Conservation (phyloP, 2,113 vertebrate species). For the Ophthalmolycus amberensis region DNA sequence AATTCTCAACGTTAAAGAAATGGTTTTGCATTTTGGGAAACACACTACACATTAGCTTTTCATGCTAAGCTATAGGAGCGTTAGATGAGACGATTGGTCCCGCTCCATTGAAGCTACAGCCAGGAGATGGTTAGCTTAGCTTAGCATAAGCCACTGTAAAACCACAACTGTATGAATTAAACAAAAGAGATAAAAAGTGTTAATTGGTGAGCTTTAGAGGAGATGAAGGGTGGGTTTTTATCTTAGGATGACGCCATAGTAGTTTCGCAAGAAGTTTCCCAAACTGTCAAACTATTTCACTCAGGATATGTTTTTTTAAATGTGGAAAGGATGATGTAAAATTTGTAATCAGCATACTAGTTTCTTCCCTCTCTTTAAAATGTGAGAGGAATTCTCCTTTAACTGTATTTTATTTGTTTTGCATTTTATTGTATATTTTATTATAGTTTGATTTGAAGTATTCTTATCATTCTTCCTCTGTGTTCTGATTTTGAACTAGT, state of each 20-base stretch:
- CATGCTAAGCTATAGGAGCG: neutral
- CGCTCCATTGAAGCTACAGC: neutral
- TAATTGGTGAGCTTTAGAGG: neutral
- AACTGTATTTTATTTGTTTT: neutral
- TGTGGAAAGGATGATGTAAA: neutral
- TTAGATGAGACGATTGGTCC: neutral
- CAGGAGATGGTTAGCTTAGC: neutral
- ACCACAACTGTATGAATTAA: neutral
- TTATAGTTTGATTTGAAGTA: neutral
- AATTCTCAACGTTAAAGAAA: neutral
- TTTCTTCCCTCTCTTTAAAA: too few species aligned
- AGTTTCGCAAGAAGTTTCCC: neutral
- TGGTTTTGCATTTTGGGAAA: neutral
- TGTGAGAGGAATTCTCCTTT: neutral
- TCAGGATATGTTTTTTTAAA: neutral
- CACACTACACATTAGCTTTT: neutral
- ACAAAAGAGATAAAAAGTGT: neutral
- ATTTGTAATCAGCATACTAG: neutral
- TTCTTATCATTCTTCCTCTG: neutral
- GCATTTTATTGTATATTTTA: neutral
- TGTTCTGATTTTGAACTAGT: neutral
- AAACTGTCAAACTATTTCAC: neutral
- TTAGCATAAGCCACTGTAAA: neutral
- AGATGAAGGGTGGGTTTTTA: neutral
- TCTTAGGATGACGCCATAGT: neutral